phyloP scores from a whole-genome alignment of 2,113 vertebrate genomes.

The Onychostruthus taczanowskii region DNA sequence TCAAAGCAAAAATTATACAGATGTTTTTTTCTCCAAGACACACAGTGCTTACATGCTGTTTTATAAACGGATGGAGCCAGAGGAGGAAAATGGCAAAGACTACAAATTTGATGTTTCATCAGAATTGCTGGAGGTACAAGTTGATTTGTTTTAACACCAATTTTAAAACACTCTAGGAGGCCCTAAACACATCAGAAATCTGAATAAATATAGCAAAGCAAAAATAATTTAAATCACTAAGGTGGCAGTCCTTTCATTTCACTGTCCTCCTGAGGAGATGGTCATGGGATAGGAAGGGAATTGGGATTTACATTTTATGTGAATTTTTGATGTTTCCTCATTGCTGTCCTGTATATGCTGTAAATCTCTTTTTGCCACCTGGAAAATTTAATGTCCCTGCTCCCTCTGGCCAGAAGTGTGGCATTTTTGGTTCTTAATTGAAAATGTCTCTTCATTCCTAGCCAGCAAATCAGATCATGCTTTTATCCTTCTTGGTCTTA shows the following conservation, averaged over 20 bases:
- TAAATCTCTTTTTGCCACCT: background rate
- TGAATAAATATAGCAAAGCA: background rate
- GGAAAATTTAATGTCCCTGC: background rate
- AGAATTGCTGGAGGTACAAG: slow-evolving; percentile 91
- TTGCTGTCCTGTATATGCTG: background rate
- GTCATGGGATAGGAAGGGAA: background rate
- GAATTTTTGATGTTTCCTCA: background rate
- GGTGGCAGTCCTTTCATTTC: background rate
- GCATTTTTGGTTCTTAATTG: background rate
- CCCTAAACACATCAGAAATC: background rate
- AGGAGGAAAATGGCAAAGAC: slow-evolving; percentile 94
- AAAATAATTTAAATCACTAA: background rate
- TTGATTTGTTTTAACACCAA: slow-evolving; percentile 47
- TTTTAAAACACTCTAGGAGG: background rate
- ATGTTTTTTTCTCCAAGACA: slow-evolving; percentile 78
- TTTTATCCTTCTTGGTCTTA: background rate
- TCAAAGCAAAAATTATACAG: slow-evolving; percentile 53
- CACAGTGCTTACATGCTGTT: slow-evolving; percentile 99
- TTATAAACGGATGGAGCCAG: slow-evolving; percentile 95
- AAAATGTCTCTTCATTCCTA: background rate
- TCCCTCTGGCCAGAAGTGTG: background rate
- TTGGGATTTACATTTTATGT: background rate
- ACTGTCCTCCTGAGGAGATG: background rate
- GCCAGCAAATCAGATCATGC: background rate
- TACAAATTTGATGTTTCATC: slow-evolving; percentile 97